Base-by-base conservation (phyloP, 2,113 vertebrate genomes). In the Gulo gulo region DNA sequence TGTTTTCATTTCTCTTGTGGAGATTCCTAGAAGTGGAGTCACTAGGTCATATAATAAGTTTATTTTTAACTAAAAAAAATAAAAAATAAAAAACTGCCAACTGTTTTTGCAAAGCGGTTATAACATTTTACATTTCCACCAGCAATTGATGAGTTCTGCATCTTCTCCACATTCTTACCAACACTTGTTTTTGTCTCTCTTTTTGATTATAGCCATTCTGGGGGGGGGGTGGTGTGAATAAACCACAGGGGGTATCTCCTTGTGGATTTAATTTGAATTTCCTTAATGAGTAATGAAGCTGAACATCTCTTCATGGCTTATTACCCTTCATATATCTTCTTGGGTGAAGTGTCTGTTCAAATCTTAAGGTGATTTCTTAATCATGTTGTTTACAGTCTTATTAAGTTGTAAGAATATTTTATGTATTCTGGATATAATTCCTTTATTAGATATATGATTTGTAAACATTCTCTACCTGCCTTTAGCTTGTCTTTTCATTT, bases 341-440 rank as follows among this genome's bases (percentile, higher is more conserved):
- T 71, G 23, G 15, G 4, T 93, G 29, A 88, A 71, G 29, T 39
- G 14, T 71, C n/a, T 55, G 21, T 71, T 94, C 71, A 93, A 39
- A 90, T 65, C 11, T 67, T 95, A 96, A 87, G 47, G 13, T 23
- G 16, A 45, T 97, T 87, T 92, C 23, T 71, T 96, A 79, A 92
- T 84, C 8, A 23, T 88, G 69, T 79, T 88, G 20, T 52, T 89
- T 74, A 45, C 42, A 23, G 74, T 69, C 42, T 74, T 74, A 39
- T 57, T 92, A 59, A 39, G 13, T 96, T 94, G 4, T 84, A 89
- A 88, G 47, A 91, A 31, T 94, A 95, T 20, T 93, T 88, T 78
- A 34, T 61, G 36, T 71, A 65, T 85, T 59, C 2, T 65, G 47
- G 26, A n/a, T 88, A 76, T 7, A 91, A 91, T 65, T 50, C 14